A percentile compares a stretch with the other conserved stretches of the same genome.
Evolutionary conservation across 1,140 invertebrate genomes (phyloP).

Genomic region (Zaprionus ghesquierei): DNA sequence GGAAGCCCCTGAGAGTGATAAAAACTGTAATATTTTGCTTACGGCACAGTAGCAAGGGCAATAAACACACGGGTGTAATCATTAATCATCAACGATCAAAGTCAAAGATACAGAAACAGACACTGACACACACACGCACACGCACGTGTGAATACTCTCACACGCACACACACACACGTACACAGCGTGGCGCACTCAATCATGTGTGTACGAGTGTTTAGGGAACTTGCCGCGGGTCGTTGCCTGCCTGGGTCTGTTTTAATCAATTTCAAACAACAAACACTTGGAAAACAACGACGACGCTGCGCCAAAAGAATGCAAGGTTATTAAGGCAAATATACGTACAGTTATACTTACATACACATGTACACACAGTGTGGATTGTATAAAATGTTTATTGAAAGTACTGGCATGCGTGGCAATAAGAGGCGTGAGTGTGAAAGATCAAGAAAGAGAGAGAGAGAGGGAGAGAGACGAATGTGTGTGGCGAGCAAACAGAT

Average conservation of each 20-base stretch:
- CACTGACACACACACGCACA: slow-evolving; percentile 14
- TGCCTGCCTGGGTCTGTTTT: slow-evolving; percentile 58
- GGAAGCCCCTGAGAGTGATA: slow-evolving; percentile 48
- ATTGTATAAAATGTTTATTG: slow-evolving; percentile 58
- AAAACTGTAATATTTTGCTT: slow-evolving; percentile 48
- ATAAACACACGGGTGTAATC: slow-evolving; percentile 76
- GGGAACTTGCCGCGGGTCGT: slow-evolving; percentile 51
- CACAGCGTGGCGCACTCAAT: slow-evolving; percentile 39
- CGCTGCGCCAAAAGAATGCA: slow-evolving; percentile 58
- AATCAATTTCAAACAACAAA: slow-evolving; percentile 76
- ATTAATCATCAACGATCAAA: slow-evolving; percentile 77
- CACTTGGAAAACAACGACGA: slow-evolving; percentile 45
- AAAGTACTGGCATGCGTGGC: slow-evolving; percentile 13
- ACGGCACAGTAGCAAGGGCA: slow-evolving; percentile 51
- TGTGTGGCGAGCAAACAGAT: slow-evolving; percentile 35
- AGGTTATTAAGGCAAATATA: slow-evolving; percentile 63
- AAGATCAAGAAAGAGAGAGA: not conserved
- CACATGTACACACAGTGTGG: slow-evolving; percentile 5
- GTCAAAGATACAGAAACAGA: slow-evolving; percentile 68
- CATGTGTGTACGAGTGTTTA: slow-evolving; percentile 61
- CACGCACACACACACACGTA: slow-evolving; percentile 12
- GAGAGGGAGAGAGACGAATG: slow-evolving; percentile 26
- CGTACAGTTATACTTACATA: not conserved
- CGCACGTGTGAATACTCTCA: slow-evolving; percentile 1
- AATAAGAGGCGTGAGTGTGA: not conserved